These are phyloP conservation scores for Alethe castanea DNA, from an alignment of 2,113 vertebrate genomes.

Conservation along the genomic window DNA sequence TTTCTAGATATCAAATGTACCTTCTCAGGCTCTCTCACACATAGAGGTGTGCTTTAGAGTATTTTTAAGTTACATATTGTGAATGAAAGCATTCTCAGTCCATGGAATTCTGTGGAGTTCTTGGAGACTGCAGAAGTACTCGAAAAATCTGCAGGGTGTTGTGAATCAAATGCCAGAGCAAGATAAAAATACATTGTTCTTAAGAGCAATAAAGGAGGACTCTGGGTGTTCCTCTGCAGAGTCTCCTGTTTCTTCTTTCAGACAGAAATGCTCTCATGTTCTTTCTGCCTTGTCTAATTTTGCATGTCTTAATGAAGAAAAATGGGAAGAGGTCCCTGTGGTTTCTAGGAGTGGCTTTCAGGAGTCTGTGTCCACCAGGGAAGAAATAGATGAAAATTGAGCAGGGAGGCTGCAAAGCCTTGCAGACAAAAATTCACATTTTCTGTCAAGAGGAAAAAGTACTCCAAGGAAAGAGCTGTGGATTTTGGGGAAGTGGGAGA, in stretches of 20 bases:
- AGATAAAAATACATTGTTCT: background rate
- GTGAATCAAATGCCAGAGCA: background rate
- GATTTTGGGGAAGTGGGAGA: background rate
- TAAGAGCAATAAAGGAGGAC: background rate
- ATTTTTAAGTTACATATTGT: background rate
- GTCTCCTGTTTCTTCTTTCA: background rate
- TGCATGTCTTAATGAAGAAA: background rate
- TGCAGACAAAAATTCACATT: background rate
- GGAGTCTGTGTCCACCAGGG: background rate
- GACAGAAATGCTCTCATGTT: background rate
- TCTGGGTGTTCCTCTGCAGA: background rate
- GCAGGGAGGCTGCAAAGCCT: background rate
- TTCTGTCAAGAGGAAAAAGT: background rate
- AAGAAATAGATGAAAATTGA: background rate
- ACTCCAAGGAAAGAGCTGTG: accelerated
- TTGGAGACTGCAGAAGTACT: background rate
- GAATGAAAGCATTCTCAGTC: background rate
- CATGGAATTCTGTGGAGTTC: background rate
- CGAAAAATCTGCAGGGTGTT: background rate
- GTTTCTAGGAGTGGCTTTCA: background rate
- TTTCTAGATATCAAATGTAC: background rate
- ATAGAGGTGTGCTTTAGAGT: background rate
- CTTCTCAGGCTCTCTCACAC: background rate
- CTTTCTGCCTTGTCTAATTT: background rate
- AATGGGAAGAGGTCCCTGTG: background rate